A percentile compares a stretch with the other conserved stretches of the same genome.
phyloP scores from a whole-genome alignment of 2,113 vertebrate genomes.

The Apodemus speciosus region DNA sequence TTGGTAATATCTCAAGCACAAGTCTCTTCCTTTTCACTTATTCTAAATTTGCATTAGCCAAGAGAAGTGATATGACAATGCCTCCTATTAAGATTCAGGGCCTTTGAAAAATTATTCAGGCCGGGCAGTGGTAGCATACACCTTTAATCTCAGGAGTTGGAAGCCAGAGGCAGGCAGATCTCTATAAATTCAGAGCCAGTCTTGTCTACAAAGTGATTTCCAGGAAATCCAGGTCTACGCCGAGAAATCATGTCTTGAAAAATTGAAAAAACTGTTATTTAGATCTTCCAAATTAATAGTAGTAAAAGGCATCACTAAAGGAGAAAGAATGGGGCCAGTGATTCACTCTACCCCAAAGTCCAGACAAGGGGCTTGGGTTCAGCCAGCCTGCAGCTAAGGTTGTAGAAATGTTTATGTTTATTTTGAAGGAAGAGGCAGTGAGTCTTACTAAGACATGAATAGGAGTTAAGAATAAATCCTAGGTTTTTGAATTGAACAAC shows the following conservation, averaged over 20 bases:
- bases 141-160: too few species aligned
- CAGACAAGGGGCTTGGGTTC: background rate
- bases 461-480: background rate
- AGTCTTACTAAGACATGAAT: background rate
- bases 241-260: too few species aligned
- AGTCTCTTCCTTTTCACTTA: background rate
- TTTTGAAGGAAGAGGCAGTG: background rate
- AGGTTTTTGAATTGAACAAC: background rate
- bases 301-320: background rate
- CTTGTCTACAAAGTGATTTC: too few species aligned
- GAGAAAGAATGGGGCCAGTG: background rate
- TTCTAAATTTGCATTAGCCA: background rate
- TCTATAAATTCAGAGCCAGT: too few species aligned
- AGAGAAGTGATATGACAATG: background rate
- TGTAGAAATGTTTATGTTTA: background rate
- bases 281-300: background rate
- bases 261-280: background rate
- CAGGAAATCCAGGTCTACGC: too few species aligned
- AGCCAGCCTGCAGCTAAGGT: background rate
- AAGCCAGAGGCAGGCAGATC: too few species aligned
- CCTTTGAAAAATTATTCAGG: background rate
- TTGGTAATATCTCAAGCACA: background rate
- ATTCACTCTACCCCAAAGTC: background rate
- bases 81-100: background rate
- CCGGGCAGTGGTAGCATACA: too few species aligned